Base-by-base conservation (phyloP, 1,140 invertebrate genomes). In the Dreissena polymorpha region DNA sequence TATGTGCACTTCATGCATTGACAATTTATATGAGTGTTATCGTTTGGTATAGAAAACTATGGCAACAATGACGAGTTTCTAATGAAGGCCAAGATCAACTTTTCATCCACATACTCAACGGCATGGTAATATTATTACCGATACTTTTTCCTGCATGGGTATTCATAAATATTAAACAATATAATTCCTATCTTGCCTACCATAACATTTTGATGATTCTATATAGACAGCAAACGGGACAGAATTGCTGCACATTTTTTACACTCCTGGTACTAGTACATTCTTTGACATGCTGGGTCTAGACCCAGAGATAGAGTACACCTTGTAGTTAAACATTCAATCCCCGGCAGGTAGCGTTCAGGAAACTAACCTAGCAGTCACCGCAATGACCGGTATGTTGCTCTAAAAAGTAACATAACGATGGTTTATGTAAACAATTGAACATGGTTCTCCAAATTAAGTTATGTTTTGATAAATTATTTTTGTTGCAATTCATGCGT, bases 51-150 rank as follows among this genome's bases (percentile, higher is more conserved):
- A 86, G 74, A 53, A 13, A 50, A 53, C 10, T 29, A 55, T 29
- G 0, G 39, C 10, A 64, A 74, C 12, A 60, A 86, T 18, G 75
- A 78, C 64, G 57, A 78, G 51, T 60, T 72, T 18, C 29, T 86
- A 39, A 75, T 86, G 76, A 84, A 50, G 7, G 85, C 82, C 14
- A 84, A 86, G 70, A 86, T 86, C 50, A 86, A 83, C 67, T 86
- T 75, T 69, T 39, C 18, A 50, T 63, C 70, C 2, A 39, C 8
- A 39, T 39, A 39, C 3, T 2, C 39, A 39, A 39, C 39, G 39
- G 39, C 39, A 39, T 39, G 39, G 3, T 39, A 8, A 2, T 39
- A 39, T 39, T 39, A 39, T 39, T 5, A 39, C 8, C 3, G 39
- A 39, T 2, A n/a, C n/a, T n/a, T n/a, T n/a, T n/a, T n/a, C n/a